phyloP scores from a whole-genome alignment of 2,113 vertebrate species.

The Athene cunicularia region DNA sequence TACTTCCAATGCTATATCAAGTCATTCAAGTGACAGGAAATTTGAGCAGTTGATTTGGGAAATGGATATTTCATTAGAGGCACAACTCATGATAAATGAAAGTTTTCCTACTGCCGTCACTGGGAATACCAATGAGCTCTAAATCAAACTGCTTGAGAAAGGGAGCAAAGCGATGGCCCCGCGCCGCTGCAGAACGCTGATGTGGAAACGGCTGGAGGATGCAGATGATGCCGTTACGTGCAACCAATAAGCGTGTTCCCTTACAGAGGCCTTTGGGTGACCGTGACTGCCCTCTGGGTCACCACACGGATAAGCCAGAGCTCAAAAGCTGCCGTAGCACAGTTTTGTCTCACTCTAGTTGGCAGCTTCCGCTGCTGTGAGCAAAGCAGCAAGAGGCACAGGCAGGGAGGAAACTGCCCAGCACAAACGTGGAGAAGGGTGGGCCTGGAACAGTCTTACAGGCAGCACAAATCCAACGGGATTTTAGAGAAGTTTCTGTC shows the following conservation, averaged over 20 bases:
- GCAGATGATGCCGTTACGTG: accelerated
- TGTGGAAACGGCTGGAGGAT: background rate
- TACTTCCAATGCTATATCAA: background rate
- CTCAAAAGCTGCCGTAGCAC: background rate
- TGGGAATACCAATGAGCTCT: background rate
- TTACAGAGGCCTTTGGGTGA: too few relatives aligned
- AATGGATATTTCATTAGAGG: constrained; percentile 15
- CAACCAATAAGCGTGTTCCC: accelerated
- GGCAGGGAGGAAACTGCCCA: background rate
- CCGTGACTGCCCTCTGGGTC: too few relatives aligned
- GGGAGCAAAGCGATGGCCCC: background rate
- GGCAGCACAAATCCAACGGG: background rate
- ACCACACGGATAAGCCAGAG: accelerated
- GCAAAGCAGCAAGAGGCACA: background rate
- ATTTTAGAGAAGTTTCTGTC: background rate
- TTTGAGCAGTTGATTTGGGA: background rate
- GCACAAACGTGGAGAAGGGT: too few relatives aligned
- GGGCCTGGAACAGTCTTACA: too few relatives aligned
- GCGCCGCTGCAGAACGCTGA: accelerated
- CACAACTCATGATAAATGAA: background rate
- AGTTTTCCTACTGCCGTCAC: background rate
- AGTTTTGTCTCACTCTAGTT: too few relatives aligned
- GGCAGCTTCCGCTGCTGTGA: background rate
- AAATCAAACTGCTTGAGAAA: background rate
- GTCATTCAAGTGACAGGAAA: background rate